These are phyloP conservation scores for Drosophila macrospina DNA, from an alignment of 2,888 invertebrate species.

Conservation along the genomic window DNA sequence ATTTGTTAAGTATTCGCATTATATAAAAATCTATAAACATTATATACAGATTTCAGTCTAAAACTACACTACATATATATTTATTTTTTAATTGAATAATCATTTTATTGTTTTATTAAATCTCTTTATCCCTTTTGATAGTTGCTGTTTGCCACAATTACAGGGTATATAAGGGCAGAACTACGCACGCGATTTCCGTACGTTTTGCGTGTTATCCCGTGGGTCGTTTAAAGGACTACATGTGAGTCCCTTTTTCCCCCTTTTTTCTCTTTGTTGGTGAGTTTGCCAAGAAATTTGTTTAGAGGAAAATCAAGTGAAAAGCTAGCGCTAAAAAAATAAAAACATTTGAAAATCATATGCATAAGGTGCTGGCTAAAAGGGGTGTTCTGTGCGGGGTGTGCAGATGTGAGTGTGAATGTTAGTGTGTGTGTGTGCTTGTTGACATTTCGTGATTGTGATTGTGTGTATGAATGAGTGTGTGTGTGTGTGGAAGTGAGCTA, in stretches of 20 bases:
- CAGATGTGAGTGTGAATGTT: slow-evolving; percentile 2
- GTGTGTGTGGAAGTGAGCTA: slow-evolving; percentile 68
- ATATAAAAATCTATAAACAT: too few species aligned
- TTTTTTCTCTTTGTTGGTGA: slow-evolving; percentile 46
- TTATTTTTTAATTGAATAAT: not conserved
- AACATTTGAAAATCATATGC: slow-evolving; percentile 77
- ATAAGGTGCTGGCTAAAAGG: slow-evolving; percentile 29
- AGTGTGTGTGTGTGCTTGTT: slow-evolving; percentile 55
- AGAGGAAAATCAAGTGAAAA: slow-evolving; percentile 74
- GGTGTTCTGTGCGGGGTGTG: slow-evolving; percentile 13
- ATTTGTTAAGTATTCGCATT: not conserved
- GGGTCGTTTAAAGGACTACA: slow-evolving; percentile 46
- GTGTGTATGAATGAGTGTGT: not conserved
- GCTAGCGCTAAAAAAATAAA: slow-evolving; percentile 48
- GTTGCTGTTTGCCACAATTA: not conserved
- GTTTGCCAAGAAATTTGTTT: slow-evolving; percentile 61
- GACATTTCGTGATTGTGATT: slow-evolving; percentile 61
- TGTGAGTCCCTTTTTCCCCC: slow-evolving; percentile 58
- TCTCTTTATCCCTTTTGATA: too few species aligned
- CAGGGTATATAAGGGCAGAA: slow-evolving; percentile 46
- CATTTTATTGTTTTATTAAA: not conserved
- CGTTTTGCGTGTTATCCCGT: slow-evolving; percentile 44
- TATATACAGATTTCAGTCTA: too few species aligned
- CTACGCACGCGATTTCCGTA: slow-evolving; percentile 69
- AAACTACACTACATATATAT: too few species aligned